Percentiles rank a stretch among this genome's conserved stretches.
Conservation (phyloP, 2,113 vertebrate genomes). For the Amphiprion percula region DNA sequence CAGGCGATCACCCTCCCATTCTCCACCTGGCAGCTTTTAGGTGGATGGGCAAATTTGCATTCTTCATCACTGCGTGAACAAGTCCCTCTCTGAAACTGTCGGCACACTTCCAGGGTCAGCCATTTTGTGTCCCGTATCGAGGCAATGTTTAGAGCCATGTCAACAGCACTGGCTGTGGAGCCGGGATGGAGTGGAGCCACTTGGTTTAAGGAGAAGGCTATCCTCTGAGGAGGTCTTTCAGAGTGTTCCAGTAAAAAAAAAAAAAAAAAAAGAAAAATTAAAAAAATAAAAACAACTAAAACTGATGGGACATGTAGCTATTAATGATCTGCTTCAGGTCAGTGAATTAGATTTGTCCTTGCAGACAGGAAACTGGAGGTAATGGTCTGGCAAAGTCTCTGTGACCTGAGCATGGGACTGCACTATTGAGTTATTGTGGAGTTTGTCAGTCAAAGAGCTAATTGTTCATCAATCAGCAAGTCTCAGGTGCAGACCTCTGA, state of each 20-base stretch:
- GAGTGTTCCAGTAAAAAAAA: slow-evolving; percentile 39
- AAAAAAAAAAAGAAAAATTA: slow-evolving; percentile 36
- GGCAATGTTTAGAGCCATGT: slow-evolving; percentile 97
- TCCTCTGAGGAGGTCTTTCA: slow-evolving; percentile 49
- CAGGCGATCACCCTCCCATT: slow-evolving; percentile 99
- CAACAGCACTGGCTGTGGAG: slow-evolving; percentile 60
- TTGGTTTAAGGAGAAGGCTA: slow-evolving; percentile 41
- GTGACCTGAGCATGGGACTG: slow-evolving; percentile 76
- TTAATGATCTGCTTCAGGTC: slow-evolving; percentile 50
- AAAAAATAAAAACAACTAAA: slow-evolving; percentile 46
- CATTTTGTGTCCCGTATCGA: slow-evolving; percentile 98
- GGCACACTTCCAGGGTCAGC: slow-evolving; percentile 99
- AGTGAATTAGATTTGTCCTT: slow-evolving; percentile 55
- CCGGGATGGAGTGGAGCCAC: slow-evolving; percentile 53
- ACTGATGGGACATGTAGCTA: slow-evolving; percentile 51
- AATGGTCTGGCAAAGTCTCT: slow-evolving; percentile 61
- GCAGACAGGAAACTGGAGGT: slow-evolving; percentile 42
- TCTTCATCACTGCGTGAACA: slow-evolving; percentile 99
- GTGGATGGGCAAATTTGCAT: slow-evolving; percentile 99
- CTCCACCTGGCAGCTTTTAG: slow-evolving; percentile 99
- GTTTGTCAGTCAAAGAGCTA: slow-evolving; percentile 79
- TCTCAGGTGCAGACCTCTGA: slow-evolving; percentile 83
- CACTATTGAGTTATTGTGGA: slow-evolving; percentile 44
- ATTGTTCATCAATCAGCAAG: slow-evolving; percentile 87
- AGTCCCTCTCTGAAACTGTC: slow-evolving; percentile 98